A percentile compares a stretch with the other conserved stretches of the same genome.
Evolutionary conservation across 1,140 invertebrate genomes (phyloP).

Genomic region (Hyphantria cunea): DNA sequence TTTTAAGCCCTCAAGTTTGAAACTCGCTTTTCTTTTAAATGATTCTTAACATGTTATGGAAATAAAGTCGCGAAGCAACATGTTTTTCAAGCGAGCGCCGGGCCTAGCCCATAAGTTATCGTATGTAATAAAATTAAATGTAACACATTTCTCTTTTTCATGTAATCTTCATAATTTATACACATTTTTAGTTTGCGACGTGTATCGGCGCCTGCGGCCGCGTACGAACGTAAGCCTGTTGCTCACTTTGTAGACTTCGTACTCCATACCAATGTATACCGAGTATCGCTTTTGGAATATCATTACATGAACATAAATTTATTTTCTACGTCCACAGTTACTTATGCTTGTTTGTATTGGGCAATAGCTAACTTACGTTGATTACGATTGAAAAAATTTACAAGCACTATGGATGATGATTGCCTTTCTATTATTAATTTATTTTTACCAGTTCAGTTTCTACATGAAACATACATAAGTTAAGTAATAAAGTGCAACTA

Average conservation of each 20-base stretch:
- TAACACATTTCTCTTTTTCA: conserved; percentile 81
- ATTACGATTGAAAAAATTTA: conserved; percentile 30
- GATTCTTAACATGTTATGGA: conserved; percentile 30
- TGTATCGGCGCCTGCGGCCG: conserved; percentile 61
- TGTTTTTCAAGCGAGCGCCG: conserved; percentile 76
- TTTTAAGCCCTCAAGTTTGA: neutral
- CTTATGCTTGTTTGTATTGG: conserved; percentile 29
- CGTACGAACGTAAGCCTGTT: conserved; percentile 29
- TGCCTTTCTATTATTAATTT: too few relatives aligned
- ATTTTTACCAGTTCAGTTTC: conserved; percentile 2
- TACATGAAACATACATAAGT: neutral
- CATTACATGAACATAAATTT: conserved; percentile 34
- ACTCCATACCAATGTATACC: conserved; percentile 12
- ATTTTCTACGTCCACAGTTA: conserved; percentile 28
- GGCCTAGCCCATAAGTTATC: conserved; percentile 79
- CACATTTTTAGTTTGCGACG: conserved; percentile 75
- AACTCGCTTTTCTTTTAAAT: too few relatives aligned
- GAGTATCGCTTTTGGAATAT: conserved; percentile 28
- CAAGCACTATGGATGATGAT: conserved; percentile 10
- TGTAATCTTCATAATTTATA: conserved; percentile 81
- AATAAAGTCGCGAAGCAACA: conserved; percentile 43
- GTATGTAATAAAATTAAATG: conserved; percentile 82
- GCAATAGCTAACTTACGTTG: conserved; percentile 22
- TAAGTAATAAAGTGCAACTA: neutral
- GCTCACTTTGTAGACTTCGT: conserved; percentile 32